phyloP scores from a whole-genome alignment of 2,888 invertebrate species.

The Piscicola geometra region DNA sequence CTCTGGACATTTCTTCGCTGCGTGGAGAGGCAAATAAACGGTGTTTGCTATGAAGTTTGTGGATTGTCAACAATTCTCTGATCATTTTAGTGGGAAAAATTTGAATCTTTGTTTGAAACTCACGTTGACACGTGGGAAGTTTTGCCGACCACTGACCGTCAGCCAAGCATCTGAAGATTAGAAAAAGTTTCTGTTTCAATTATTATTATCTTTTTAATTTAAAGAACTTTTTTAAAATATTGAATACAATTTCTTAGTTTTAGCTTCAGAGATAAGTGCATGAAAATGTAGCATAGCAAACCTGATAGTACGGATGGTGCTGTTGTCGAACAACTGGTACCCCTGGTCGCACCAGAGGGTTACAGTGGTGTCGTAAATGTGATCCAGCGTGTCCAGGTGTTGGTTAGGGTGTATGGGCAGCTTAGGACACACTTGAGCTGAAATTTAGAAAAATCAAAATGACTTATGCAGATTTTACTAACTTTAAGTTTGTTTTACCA shows the following conservation, averaged over 20 bases:
- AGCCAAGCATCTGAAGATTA: conserved; percentile 41
- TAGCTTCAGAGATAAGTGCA: no score
- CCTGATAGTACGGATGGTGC: conserved; percentile 40
- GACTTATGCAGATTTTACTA: background rate
- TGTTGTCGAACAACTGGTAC: conserved; percentile 42
- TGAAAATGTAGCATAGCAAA: no score
- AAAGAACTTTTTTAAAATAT: no score
- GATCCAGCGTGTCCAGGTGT: conserved; percentile 37
- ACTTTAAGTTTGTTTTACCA: background rate
- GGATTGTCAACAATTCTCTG: background rate
- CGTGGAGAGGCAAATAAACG: background rate
- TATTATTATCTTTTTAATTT: no score
- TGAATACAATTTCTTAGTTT: no score
- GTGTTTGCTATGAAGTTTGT: no score
- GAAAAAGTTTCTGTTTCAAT: no score
- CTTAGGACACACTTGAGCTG: conserved; percentile 42
- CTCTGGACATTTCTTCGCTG: conserved; percentile 43
- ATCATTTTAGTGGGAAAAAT: background rate
- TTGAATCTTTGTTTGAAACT: conserved; percentile 22
- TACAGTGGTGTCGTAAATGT: conserved; percentile 42
- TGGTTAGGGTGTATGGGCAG: conserved; percentile 40
- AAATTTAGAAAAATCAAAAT: background rate
- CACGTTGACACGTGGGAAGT: conserved; percentile 42
- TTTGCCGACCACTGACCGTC: conserved; percentile 42
- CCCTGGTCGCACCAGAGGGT: conserved; percentile 44